phyloP scores from a whole-genome alignment of 1,140 invertebrate species.

The Lordiphosa collinella region DNA sequence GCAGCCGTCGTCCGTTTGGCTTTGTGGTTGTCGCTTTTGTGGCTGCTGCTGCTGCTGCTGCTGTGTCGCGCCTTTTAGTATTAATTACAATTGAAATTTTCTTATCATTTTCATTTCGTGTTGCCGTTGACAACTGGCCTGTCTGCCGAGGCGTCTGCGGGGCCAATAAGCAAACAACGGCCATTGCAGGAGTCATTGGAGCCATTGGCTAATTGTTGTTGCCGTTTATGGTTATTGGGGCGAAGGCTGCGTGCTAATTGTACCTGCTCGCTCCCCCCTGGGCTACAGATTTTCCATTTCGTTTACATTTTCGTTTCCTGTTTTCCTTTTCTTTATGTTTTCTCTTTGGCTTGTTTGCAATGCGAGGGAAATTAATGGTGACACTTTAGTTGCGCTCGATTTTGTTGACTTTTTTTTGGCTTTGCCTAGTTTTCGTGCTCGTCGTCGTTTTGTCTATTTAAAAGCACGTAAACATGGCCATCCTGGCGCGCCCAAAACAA shows the following conservation, averaged over 20 bases:
- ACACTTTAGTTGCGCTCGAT: conserved; percentile 46
- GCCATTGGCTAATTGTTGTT: conserved; percentile 40
- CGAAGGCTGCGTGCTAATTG: conserved; percentile 42
- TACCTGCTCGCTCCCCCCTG: conserved; percentile 1
- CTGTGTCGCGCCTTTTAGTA: conserved; percentile 40
- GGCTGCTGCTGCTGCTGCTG: conserved; percentile 32
- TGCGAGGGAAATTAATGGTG: conserved; percentile 41
- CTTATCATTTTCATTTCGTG: conserved; percentile 40
- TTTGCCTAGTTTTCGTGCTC: conserved; percentile 13
- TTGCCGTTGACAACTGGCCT: conserved; percentile 50
- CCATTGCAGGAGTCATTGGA: too few species aligned
- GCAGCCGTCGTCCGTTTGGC: conserved; percentile 7
- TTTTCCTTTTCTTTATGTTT: background rate
- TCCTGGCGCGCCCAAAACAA: conserved; percentile 49
- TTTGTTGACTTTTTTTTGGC: conserved; percentile 6
- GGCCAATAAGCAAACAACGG: conserved; percentile 53
- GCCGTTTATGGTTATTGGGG: conserved; percentile 48
- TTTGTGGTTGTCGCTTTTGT: conserved; percentile 45
- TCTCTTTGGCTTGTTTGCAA: conserved; percentile 9
- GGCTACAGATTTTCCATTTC: background rate
- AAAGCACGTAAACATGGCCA: conserved; percentile 55
- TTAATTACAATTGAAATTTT: conserved; percentile 57
- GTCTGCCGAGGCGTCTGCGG: conserved; percentile 39
- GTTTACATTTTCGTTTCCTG: background rate
- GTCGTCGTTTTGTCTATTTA: conserved; percentile 49